Conservation (phyloP, 2,113 vertebrate genomes). For the Sus scrofa region T2T-Sscrofa CM000817.6:168774001-168774500, state of each 20-base stretch:
- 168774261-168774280: background rate
- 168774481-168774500: background rate
- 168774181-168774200: background rate
- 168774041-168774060: background rate
- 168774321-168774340: background rate
- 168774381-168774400: background rate
- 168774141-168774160: background rate
- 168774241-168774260: background rate
- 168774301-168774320: background rate
- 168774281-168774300: background rate
- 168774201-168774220: background rate
- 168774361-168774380: background rate
- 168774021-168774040: background rate
- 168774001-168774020: background rate
- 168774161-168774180: background rate
- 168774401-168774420: background rate
- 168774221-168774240: background rate
- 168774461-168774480: background rate
- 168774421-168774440: background rate
- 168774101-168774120: background rate
- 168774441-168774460: background rate
- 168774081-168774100: background rate
- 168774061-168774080: background rate
- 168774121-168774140: background rate
- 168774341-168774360: background rate